phyloP scores from a whole-genome alignment of 2,113 vertebrate species.

The zebrafish (Danio rerio) region GRCz12tu NC_133193.1:38335001-38335500 shows the following conservation, averaged over 20 bases:
- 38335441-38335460: no score
- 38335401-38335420: neutral
- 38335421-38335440: no score
- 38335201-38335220: constrained; percentile 78
- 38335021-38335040: no score
- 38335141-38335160: constrained; percentile 78
- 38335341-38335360: neutral
- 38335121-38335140: constrained; percentile 78
- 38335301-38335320: neutral
- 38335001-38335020: neutral
- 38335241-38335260: neutral
- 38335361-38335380: neutral
- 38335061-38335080: neutral
- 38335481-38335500: no score
- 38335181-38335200: constrained; percentile 78
- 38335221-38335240: constrained; percentile 83
- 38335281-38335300: neutral
- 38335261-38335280: neutral
- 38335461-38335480: no score
- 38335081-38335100: constrained; percentile 69
- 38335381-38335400: neutral
- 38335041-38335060: no score
- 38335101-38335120: constrained; percentile 84
- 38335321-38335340: neutral
- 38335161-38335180: constrained; percentile 75